phyloP scores from a whole-genome alignment of 2,888 invertebrate species.

The Busseola fusca region DNA sequence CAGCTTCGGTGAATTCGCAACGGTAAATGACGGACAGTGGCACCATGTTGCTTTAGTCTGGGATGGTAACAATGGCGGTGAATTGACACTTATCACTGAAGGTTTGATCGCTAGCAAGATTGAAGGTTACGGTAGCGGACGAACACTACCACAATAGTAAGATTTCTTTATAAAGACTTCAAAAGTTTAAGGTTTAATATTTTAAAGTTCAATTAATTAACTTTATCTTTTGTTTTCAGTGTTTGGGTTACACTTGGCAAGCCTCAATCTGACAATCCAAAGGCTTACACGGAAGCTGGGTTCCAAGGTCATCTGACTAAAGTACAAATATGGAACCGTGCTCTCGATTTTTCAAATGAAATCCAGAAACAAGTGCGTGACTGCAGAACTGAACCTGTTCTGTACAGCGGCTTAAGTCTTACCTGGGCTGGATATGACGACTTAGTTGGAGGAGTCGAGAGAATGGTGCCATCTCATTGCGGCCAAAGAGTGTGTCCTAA shows the following conservation, averaged over 20 bases:
- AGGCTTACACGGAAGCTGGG: constrained; percentile 95
- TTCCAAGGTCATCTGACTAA: constrained; percentile 98
- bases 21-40: constrained; percentile 98
- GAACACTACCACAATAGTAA: constrained; percentile 95
- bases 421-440: constrained; percentile 98
- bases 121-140: constrained; percentile 95
- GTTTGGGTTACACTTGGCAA: constrained; percentile 98
- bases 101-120: constrained; percentile 97
- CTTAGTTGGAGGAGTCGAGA: constrained; percentile 95
- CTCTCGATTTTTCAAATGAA: constrained; percentile 96
- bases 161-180: constrained; percentile 66
- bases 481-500: constrained; percentile 96
- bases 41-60: constrained; percentile 98
- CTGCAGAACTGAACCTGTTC: constrained; percentile 96
- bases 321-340: constrained; percentile 97
- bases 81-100: constrained; percentile 97
- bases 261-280: constrained; percentile 94
- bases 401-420: constrained; percentile 94
- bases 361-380: constrained; percentile 98
- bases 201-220: neutral
- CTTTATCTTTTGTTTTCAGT: constrained; percentile 82
- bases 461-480: constrained; percentile 97
- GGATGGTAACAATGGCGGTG: constrained; percentile 96
- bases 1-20: constrained; percentile 96
- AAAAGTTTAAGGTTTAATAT: constrained; percentile 1